Conservation (phyloP, 2,888 invertebrate species). For the Rhaphigaster nebulosa region DNA sequence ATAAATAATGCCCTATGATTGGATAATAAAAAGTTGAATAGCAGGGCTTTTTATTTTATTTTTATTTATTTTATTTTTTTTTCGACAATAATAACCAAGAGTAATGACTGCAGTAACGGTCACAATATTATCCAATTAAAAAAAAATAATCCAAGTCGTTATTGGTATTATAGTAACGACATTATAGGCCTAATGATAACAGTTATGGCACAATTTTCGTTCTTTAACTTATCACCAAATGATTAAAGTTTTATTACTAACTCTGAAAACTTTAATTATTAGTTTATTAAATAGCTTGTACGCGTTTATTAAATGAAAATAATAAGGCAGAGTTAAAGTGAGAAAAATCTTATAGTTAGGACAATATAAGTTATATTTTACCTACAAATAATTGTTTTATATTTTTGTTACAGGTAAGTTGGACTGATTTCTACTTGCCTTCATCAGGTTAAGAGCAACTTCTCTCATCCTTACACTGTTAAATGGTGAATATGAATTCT, state of each 20-base stretch:
- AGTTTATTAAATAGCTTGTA: too few relatives aligned
- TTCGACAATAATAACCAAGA: not conserved
- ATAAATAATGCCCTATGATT: not conserved
- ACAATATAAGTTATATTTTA: too few relatives aligned
- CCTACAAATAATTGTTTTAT: not conserved
- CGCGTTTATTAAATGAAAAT: too few relatives aligned
- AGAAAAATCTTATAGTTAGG: too few relatives aligned
- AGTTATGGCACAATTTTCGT: not conserved
- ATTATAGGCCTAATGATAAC: not conserved
- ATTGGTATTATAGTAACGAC: not conserved
- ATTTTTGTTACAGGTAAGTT: conserved; percentile 1
- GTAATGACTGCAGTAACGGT: not conserved
- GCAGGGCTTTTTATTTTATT: rapidly evolving
- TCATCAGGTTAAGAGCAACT: not conserved
- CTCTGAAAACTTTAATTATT: too few relatives aligned
- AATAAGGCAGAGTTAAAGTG: too few relatives aligned
- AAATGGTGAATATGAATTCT: not conserved
- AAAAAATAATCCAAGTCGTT: not conserved
- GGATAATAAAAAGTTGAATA: not conserved
- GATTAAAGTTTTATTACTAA: too few relatives aligned
- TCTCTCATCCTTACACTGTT: not conserved
- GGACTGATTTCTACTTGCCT: not conserved
- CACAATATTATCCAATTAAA: not conserved
- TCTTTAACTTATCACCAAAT: too few relatives aligned
- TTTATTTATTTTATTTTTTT: too few relatives aligned